Base-by-base conservation (phyloP, 2,797 vertebrate species). In the Crax fasciolata region DNA sequence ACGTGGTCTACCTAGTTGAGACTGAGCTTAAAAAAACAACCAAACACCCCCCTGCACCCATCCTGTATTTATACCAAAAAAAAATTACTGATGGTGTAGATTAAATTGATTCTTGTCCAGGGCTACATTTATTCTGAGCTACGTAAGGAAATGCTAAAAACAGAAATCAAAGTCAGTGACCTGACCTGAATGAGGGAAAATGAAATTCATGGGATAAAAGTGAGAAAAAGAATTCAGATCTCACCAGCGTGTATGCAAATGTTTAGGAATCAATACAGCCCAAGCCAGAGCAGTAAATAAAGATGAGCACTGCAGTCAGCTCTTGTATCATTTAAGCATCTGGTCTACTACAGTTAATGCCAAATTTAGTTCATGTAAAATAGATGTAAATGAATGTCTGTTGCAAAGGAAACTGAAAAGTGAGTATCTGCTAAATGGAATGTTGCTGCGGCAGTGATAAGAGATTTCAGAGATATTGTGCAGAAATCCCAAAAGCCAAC, bases 281-380 rank as follows among this genome's bases (percentile, higher is more conserved):
- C 68, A 79, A 94, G 61, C 93, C 32, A 92, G 96, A 96, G 65
- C 80, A 93, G 57, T 93, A 82, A 94, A 92, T 95, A 70, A 76
- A 78, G 90, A 87, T 61, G 54, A 95, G 87, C 43, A 59, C 59
- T 48, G 3, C 73, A 82, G 72, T 91, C 76, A 93, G 78, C 63
- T 65, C 61, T 85, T 82, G 72, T 63, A 94, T 94, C 82, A 78
- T 76, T 94, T 89, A 90, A 95, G 57, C 81, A 96, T 96, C 92
- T 96, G 90, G 67, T 95, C 91, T 95, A 11, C 86, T 97, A 52
- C 44, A 81, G 65, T 91, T 94, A 93, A 46, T 94, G 92, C 78
- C 94, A 95, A 95, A 94, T 96, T 91, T 94, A 87, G 66, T 93
- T 95, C 76, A 89, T 94, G 89, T 88, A 97, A 95, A 96, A 95